Base-by-base conservation (phyloP, 2,113 vertebrate genomes). In the Solea solea region DNA sequence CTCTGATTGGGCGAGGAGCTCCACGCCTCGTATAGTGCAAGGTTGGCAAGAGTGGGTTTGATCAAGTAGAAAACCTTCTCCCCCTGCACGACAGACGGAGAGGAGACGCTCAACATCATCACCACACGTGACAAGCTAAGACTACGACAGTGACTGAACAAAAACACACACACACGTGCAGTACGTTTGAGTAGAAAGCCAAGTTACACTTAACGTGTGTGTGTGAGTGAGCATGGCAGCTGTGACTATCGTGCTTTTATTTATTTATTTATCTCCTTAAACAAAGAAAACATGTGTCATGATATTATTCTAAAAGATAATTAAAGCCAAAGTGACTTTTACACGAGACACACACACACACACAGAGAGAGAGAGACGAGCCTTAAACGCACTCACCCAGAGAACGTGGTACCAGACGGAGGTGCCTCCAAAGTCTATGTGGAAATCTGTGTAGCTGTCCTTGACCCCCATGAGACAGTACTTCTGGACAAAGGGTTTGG, bases 361-460 rank as follows among this genome's bases (percentile, higher is more conserved):
- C 10, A 46, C 10, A 46, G 42, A 44, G n/a, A 44, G 10, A 44
- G 42, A 45, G 44, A 21, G 21, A 21, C 21, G 1, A 21, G 21
- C 21, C 21, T 21, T 21, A 21, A 21, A 21, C 49, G 44, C 41
- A 57, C 89, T 90, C 92, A 99, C 98, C 98, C 97, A 99, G 74
- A 99, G 96, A 84, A 99, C 98, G 28, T 99, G 98, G 90, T 99
- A 99, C 98, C 98, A 99, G 79, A 99, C 98, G 39, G 98, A 99
- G 25, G 98, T 99, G 76, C 98, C 98, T 52, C 98, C 98, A 48
- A 99, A 99, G 93, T 99, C 98, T 14, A 99, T 99, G 92, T 99
- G 98, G 90, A 99, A 99, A 83, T 99, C 98, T 0, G 98, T 99
- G 69, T 99, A 99, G 91, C 97, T 97, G 91, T 96, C 95, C 89